These are phyloP conservation scores for Sericinus montela DNA, from an alignment of 2,888 invertebrate species.

Conservation along the genomic window DNA sequence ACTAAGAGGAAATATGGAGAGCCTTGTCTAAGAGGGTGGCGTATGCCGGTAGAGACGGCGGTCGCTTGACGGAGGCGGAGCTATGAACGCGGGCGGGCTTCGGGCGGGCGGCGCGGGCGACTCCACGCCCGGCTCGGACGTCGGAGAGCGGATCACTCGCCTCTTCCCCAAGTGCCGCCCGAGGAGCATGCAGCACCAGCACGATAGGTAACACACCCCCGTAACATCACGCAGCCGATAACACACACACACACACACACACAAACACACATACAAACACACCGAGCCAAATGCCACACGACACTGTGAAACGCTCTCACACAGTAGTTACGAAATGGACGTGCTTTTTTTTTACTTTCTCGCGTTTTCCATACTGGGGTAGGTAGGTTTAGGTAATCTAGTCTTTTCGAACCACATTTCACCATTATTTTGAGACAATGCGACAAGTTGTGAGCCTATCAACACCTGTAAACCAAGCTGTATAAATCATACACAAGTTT, in stretches of 20 bases:
- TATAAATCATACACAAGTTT: too few species aligned
- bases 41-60: conserved; percentile 60
- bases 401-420: too few species aligned
- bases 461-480: too few species aligned
- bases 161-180: conserved; percentile 94
- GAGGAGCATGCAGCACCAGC: conserved; percentile 75
- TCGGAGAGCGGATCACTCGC: conserved; percentile 88
- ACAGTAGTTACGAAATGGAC: too few species aligned
- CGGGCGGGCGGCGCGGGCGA: conserved; percentile 72
- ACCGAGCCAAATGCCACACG: too few species aligned
- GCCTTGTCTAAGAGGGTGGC: conserved; percentile 43
- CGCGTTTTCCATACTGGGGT: too few species aligned
- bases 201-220: conserved; percentile 51
- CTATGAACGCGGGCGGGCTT: conserved; percentile 71
- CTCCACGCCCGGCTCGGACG: conserved; percentile 76
- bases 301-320: too few species aligned
- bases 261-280: neutral
- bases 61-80: conserved; percentile 60
- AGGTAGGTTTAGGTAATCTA: too few species aligned
- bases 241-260: neutral
- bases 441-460: too few species aligned
- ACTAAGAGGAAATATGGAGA: conserved; percentile 14
- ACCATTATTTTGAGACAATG: too few species aligned
- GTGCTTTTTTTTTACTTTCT: too few species aligned
- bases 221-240: neutral